phyloP scores from a whole-genome alignment of 2,888 invertebrate species.

The Ectemnius continuus region DNA sequence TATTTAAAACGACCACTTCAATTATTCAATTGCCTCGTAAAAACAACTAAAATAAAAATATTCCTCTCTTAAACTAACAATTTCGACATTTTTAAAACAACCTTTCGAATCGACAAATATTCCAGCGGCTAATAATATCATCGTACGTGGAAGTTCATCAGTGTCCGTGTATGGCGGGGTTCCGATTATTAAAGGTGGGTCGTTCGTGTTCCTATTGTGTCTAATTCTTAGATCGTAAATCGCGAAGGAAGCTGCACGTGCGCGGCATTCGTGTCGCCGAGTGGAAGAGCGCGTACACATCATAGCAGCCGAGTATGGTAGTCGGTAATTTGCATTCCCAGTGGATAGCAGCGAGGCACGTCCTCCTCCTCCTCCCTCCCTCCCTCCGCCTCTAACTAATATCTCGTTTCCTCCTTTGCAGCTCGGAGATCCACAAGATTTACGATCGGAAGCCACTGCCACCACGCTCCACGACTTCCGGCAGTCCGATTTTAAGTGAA shows the following conservation, averaged over 20 bases:
- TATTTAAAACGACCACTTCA: no score
- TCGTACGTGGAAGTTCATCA: conserved; percentile 37
- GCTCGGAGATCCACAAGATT: not conserved
- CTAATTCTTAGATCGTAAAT: conserved; percentile 66
- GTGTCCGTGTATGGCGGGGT: conserved; percentile 42
- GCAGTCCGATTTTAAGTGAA: no score
- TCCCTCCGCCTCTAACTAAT: conserved; percentile 47
- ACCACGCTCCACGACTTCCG: not conserved
- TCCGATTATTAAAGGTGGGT: conserved; percentile 51
- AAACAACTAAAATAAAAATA: no score
- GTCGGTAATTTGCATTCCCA: conserved; percentile 58
- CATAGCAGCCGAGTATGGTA: conserved; percentile 56
- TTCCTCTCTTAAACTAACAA: no score
- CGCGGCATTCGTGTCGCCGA: conserved; percentile 50
- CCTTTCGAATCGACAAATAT: no score
- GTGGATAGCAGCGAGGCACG: conserved; percentile 33
- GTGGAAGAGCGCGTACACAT: conserved; percentile 52
- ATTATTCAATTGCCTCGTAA: no score
- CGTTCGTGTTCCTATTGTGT: conserved; percentile 63
- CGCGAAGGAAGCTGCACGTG: conserved; percentile 56
- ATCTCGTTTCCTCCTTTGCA: conserved; percentile 12
- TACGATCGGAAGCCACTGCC: no score
- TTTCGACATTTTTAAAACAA: no score
- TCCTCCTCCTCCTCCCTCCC: conserved; percentile 39
- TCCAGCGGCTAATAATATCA: no score